Base-by-base conservation (phyloP, 2,888 invertebrate genomes). In the Ectobius pallidus region DNA sequence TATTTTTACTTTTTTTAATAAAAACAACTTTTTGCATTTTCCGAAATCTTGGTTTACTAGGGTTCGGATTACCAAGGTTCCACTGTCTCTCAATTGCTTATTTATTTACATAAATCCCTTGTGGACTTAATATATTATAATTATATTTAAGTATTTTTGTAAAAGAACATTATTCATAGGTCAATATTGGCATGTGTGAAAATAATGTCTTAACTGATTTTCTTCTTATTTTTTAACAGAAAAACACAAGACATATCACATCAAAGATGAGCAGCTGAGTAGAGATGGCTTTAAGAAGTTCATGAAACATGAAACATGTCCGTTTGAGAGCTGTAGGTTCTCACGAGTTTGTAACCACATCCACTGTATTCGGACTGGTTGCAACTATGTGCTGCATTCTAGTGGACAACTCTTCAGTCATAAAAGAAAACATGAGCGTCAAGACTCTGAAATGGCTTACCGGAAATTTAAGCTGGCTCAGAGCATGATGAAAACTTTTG, bases 241-340 rank as follows among this genome's bases (percentile, higher is more conserved):
- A 85, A 99, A 99, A 85, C 99, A 99, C 87, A 99, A 98, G 84
- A 93, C 96, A 1, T 98, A 98, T 82, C 99, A 99, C 84, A 94
- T 97, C 81, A 97, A 97, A 84, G 98, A 99, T 84, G 96, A 97
- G 81, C 96, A 97, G 77, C 86, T 99, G 62, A 93, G 94, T 49
- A 90, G 95, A 76, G 98, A 99, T 81, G 98, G 98, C 20, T 99
- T 99, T 86, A 98, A 97, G 84, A 99, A 99, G 83, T 99, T 97
- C 84, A 94, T 98, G 91, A 99, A 99, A 84, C 96, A 96, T 78
- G 98, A 99, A 81, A 88, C 90, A 0, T 99, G 99, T 79, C 92
- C 93, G 0, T 98, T 94, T 84, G 90, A 93, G 44, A 92, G 91
- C 78, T 99, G 99, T 82, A 90, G 96, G 72, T 98, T 97, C 84